Evolutionary conservation across 2,888 invertebrate genomes (phyloP).

Genomic region (Lampropteryx suffumata): DNA sequence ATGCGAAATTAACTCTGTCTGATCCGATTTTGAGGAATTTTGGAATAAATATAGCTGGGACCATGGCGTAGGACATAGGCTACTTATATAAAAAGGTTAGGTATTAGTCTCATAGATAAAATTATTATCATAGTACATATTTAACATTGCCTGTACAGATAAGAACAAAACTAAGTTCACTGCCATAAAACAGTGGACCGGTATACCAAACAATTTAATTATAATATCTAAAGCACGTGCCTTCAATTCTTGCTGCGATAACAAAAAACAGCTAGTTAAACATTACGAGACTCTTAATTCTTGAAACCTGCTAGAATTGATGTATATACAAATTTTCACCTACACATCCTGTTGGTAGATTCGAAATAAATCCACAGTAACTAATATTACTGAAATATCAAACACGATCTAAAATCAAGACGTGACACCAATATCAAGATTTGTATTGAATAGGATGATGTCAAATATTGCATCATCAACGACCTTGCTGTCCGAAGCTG

Average conservation of each 20-base stretch:
- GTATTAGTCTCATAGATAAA: neutral
- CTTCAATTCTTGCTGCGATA: too few species aligned
- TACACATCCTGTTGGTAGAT: too few species aligned
- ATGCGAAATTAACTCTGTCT: too few species aligned
- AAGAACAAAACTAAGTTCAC: slow-evolving; percentile 8
- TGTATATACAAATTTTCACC: too few species aligned
- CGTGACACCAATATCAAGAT: slow-evolving; percentile 47
- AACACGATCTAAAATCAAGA: slow-evolving; percentile 24
- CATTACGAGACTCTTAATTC: too few species aligned
- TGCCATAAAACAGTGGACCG: slow-evolving; percentile 3
- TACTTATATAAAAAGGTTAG: too few species aligned
- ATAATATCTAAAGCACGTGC: too few species aligned
- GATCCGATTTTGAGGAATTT: too few species aligned
- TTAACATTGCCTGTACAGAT: slow-evolving; percentile 3
- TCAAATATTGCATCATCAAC: slow-evolving; percentile 60
- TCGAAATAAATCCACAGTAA: neutral
- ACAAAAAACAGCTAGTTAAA: too few species aligned
- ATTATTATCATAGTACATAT: neutral
- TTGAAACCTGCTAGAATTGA: too few species aligned
- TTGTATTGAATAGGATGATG: slow-evolving; percentile 52
- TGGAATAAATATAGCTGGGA: too few species aligned
- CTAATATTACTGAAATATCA: slow-evolving; percentile 13
- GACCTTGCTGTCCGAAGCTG: slow-evolving; percentile 42
- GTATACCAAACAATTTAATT: neutral
- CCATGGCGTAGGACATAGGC: too few species aligned